These are phyloP conservation scores for Eptatretus atami DNA, from an alignment of 2,797 vertebrate species.

Conservation along the genomic window DNA sequence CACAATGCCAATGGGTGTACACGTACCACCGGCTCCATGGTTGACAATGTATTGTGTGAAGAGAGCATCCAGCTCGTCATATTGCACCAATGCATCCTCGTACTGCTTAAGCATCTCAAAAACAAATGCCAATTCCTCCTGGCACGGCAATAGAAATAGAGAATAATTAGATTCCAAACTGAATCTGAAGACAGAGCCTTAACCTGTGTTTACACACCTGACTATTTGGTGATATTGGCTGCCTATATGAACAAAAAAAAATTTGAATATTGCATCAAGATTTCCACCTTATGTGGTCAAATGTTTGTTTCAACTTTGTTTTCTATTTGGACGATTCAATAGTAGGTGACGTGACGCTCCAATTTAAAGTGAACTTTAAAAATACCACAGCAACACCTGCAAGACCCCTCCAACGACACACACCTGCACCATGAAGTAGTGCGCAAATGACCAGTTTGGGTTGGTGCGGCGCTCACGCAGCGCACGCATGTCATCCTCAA, in stretches of 20 bases:
- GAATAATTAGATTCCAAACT: constrained; percentile 5
- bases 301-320: no score
- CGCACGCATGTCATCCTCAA: constrained; percentile 90
- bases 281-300: no score
- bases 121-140: constrained; percentile 93
- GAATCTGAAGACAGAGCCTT: background rate
- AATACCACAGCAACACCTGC: no score
- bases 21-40: constrained; percentile 63
- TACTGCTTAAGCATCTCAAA: constrained; percentile 99
- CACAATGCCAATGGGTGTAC: no score
- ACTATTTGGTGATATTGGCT: background rate
- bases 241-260: constrained; percentile 3
- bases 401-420: background rate
- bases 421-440: constrained; percentile 99
- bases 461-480: constrained; percentile 82
- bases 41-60: constrained; percentile 96
- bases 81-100: constrained; percentile 83
- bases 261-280: no score
- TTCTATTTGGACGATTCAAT: no score
- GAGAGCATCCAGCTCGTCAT: constrained; percentile 86
- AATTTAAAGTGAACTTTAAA: no score
- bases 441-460: constrained; percentile 91
- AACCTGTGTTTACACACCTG: background rate
- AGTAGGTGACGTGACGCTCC: no score
- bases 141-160: constrained; percentile 3